Evolutionary conservation across 2,797 vertebrate species (phyloP).

Genomic region (Myotis vivesi): DNA sequence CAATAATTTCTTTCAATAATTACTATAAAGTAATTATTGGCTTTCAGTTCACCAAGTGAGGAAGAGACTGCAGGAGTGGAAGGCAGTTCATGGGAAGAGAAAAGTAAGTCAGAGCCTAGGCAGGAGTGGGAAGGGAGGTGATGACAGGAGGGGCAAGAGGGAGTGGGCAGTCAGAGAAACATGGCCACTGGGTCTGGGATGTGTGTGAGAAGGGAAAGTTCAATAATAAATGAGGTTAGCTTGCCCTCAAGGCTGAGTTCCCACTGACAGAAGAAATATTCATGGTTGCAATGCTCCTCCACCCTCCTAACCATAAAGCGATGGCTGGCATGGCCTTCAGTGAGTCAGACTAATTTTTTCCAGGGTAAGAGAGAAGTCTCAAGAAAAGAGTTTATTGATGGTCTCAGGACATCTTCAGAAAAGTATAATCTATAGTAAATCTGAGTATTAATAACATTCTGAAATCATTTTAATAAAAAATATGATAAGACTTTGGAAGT

Average conservation of each 20-base stretch:
- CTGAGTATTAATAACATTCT: not conserved
- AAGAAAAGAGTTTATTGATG: not conserved
- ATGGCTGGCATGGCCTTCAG: not conserved
- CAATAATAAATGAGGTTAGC: not conserved
- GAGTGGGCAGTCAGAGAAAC: not conserved
- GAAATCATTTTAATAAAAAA: not conserved
- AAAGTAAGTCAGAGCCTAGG: not conserved
- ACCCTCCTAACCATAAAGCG: not conserved
- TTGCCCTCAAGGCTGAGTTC: not conserved
- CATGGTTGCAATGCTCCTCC: fast-evolving
- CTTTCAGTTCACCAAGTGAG: not conserved
- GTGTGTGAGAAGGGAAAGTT: not conserved
- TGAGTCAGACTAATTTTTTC: not conserved
- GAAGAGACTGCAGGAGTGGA: not conserved
- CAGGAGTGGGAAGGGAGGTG: not conserved
- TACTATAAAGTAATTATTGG: not conserved
- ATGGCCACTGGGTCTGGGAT: no score
- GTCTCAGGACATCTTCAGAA: not conserved
- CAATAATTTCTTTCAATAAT: not conserved
- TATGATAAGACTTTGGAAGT: not conserved
- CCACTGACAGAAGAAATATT: not conserved
- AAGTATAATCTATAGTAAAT: not conserved
- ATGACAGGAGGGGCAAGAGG: not conserved
- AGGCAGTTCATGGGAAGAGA: not conserved
- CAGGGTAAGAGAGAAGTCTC: not conserved